Conservation (phyloP, 2,797 vertebrate species). For the Momotus momota region DNA sequence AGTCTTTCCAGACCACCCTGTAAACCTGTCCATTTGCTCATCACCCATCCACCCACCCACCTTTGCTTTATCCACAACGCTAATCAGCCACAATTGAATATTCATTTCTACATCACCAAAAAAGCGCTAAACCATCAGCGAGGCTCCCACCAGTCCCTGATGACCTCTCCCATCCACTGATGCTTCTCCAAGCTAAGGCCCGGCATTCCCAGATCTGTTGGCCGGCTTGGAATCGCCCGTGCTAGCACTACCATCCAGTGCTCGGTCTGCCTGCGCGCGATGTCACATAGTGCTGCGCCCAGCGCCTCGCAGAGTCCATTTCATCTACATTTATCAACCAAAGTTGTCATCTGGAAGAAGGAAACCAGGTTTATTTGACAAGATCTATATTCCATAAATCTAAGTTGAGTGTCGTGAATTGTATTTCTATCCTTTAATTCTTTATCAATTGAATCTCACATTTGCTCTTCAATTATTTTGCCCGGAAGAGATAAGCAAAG, state of each 20-base stretch:
- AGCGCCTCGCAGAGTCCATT: slow-evolving; percentile 3
- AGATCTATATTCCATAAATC: slow-evolving; percentile 59
- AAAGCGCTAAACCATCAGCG: neutral
- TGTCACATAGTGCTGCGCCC: accelerated
- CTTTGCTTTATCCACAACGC: accelerated
- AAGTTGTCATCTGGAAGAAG: slow-evolving; percentile 48
- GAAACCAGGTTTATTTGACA: slow-evolving; percentile 63
- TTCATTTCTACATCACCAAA: neutral
- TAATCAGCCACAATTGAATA: accelerated
- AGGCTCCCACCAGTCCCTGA: neutral
- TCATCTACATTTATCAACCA: slow-evolving; percentile 55
- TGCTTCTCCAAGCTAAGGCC: neutral
- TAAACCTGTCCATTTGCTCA: neutral
- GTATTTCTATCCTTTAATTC: slow-evolving; percentile 51
- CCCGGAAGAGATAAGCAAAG: slow-evolving; percentile 1
- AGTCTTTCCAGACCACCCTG: neutral
- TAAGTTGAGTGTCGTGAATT: slow-evolving; percentile 17
- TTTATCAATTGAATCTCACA: neutral
- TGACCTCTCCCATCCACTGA: neutral
- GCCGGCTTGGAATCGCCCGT: neutral
- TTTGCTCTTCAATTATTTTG: neutral
- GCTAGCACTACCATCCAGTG: neutral
- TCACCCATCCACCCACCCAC: accelerated
- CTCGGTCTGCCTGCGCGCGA: accelerated
- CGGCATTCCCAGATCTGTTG: neutral